Percentiles rank a stretch among this genome's conserved stretches.
Evolutionary conservation across 2,113 vertebrate species (phyloP).

Genomic region (Martes martes): DNA sequence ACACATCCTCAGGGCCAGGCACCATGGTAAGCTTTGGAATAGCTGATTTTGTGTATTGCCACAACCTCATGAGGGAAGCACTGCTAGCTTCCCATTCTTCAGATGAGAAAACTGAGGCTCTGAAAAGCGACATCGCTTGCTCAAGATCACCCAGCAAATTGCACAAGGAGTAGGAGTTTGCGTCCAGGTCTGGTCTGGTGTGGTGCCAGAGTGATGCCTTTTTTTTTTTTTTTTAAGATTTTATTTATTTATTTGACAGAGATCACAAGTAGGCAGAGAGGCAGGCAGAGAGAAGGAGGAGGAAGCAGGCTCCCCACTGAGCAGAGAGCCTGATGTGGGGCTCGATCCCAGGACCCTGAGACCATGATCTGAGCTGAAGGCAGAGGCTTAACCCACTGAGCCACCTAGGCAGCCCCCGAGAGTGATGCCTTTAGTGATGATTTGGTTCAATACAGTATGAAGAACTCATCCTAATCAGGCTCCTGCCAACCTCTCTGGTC

Average conservation of each 20-base stretch:
- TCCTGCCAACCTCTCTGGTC: background rate
- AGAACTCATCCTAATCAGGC: background rate
- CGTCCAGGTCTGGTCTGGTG: background rate
- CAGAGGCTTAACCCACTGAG: no score
- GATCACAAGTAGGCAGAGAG: no score
- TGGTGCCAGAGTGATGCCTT: background rate
- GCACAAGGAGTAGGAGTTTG: background rate
- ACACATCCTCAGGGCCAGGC: background rate
- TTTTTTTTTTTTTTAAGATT: no score
- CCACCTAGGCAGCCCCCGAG: no score
- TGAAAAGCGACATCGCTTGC: background rate
- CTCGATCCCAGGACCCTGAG: no score
- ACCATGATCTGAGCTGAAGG: no score
- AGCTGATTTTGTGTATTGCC: background rate
- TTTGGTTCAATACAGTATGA: background rate
- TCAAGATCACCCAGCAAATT: background rate
- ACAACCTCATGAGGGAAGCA: background rate
- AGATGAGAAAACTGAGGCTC: background rate
- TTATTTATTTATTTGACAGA: no score
- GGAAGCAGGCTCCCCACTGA: no score
- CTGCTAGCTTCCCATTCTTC: background rate
- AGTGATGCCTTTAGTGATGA: background rate
- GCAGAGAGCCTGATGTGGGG: no score
- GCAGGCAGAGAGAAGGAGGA: no score
- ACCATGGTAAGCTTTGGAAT: background rate